Percentiles rank a stretch among this genome's conserved stretches.
These are phyloP conservation scores for Pomacea maculata DNA, from an alignment of 1,140 invertebrate species.

Conservation along the genomic window DNA sequence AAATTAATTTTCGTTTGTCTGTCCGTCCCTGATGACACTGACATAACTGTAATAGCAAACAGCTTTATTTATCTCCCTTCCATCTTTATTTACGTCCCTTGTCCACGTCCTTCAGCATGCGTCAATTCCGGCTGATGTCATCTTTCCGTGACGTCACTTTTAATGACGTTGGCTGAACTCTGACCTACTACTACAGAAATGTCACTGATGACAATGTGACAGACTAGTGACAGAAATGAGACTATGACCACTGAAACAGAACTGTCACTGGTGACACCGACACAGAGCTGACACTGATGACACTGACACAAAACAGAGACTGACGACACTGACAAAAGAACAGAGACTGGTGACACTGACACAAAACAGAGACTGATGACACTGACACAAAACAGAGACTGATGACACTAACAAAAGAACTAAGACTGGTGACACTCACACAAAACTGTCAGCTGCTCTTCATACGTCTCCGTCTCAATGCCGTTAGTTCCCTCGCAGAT, in stretches of 20 bases:
- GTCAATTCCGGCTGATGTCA: no score
- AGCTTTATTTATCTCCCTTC: no score
- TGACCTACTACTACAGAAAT: no score
- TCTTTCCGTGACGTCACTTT: no score
- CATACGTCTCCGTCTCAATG: slow-evolving; percentile 27
- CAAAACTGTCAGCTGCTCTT: slow-evolving; percentile 21
- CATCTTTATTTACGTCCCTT: no score
- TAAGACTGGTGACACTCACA: slow-evolving; percentile 4
- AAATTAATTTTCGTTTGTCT: not conserved
- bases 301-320: not conserved
- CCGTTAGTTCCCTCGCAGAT: slow-evolving; percentile 34
- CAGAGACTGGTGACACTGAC: not conserved
- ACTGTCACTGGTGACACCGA: not conserved
- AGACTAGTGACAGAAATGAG: not conserved
- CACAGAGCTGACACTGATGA: not conserved
- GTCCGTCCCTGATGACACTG: no score
- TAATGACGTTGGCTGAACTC: no score
- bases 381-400: not conserved
- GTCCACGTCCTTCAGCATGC: no score
- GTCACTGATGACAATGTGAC: no score
- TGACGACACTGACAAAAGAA: not conserved
- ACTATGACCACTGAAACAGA: not conserved
- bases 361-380: not conserved
- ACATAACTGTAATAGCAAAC: no score
- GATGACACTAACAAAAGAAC: not conserved